Evolutionary conservation across 2,113 vertebrate species (phyloP).

Genomic region (Telmatochromis sp.): DNA sequence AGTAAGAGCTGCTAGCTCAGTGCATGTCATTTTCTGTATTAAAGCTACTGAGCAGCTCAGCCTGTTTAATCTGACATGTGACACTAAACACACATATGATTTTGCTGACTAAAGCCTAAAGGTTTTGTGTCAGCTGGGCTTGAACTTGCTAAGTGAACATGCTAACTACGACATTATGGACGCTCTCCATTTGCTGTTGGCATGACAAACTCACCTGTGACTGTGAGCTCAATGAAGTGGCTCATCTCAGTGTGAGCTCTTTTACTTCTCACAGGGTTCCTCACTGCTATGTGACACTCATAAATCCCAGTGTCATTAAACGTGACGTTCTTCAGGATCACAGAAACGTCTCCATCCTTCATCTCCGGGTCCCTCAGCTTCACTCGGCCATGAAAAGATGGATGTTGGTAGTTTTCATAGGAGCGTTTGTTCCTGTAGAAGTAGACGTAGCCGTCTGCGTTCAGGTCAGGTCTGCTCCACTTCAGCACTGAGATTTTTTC

Average conservation of each 20-base stretch:
- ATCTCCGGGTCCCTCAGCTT: accelerated
- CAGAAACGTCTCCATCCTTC: accelerated
- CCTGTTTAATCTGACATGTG: accelerated
- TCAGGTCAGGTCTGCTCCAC: too few species aligned
- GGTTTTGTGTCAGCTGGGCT: background rate
- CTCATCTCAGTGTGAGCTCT: background rate
- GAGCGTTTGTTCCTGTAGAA: too few species aligned
- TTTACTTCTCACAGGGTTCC: background rate
- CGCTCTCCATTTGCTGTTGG: accelerated
- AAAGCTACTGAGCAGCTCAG: background rate
- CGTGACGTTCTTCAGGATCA: accelerated
- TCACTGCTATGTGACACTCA: accelerated
- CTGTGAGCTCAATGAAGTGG: accelerated
- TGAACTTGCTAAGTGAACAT: background rate
- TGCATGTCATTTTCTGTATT: background rate
- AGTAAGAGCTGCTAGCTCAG: background rate
- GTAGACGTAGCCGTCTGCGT: too few species aligned
- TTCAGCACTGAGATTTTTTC: too few species aligned
- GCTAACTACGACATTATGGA: background rate
- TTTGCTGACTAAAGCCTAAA: background rate
- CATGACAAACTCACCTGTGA: background rate
- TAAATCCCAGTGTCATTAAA: background rate
- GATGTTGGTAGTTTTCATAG: too few species aligned
- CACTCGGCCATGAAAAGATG: too few species aligned
- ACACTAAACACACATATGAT: accelerated